These are phyloP conservation scores for Prenolepis imparis DNA, from an alignment of 2,888 invertebrate species.

Conservation along the genomic window DNA sequence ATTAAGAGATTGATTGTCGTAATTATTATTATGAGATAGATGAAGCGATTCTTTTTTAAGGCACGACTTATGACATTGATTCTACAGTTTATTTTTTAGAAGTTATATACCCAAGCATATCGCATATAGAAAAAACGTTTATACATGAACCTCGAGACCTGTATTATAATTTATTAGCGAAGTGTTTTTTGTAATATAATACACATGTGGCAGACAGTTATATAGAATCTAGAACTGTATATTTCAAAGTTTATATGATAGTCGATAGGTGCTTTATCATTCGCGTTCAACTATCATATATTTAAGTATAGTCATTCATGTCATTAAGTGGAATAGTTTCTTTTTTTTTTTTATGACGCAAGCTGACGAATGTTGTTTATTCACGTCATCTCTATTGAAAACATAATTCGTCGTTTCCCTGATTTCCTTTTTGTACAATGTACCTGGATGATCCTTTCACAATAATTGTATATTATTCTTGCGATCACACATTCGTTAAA, in stretches of 20 bases:
- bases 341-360: slow-evolving; percentile 40
- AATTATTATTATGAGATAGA: slow-evolving; percentile 16
- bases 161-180: slow-evolving; percentile 76
- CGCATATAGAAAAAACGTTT: slow-evolving; percentile 51
- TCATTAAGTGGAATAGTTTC: slow-evolving; percentile 49
- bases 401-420: slow-evolving; percentile 39
- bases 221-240: slow-evolving; percentile 63
- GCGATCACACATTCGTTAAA: slow-evolving; percentile 20
- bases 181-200: slow-evolving; percentile 75
- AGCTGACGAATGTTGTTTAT: slow-evolving; percentile 30
- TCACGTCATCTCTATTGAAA: background rate
- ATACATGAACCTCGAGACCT: slow-evolving; percentile 63
- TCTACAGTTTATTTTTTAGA: slow-evolving; percentile 67
- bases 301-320: slow-evolving; percentile 60
- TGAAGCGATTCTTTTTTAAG: background rate
- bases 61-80: slow-evolving; percentile 54
- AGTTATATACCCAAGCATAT: slow-evolving; percentile 64
- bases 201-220: slow-evolving; percentile 62
- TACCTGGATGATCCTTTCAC: slow-evolving; percentile 66
- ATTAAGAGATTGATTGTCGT: background rate
- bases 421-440: slow-evolving; percentile 64
- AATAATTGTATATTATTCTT: slow-evolving; percentile 18
- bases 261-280: slow-evolving; percentile 73
- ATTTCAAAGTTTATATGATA: slow-evolving; percentile 74
- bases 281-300: slow-evolving; percentile 59